Base-by-base conservation (phyloP, 2,113 vertebrate species). In the Forbesichthys papilliferus region DNA sequence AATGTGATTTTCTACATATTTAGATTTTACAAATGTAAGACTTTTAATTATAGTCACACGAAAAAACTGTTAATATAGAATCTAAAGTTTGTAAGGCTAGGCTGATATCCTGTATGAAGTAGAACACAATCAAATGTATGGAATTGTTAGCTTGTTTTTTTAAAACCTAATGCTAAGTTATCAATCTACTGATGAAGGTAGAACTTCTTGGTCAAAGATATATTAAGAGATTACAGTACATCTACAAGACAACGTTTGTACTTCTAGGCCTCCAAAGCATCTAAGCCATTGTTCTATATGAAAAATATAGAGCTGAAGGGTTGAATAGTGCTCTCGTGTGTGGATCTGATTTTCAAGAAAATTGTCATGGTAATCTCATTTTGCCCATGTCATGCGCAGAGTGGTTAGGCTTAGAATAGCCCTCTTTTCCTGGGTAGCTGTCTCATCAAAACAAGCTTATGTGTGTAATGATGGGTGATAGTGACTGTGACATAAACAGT, bases 391-490 rank as follows among this genome's bases (percentile, higher is more conserved):
- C 61, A 63, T 10, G 27, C 57, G 67, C 46, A 14, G 65, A 71
- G 49, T 18, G 51, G 42, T 56, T 34, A 60, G 48, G 53, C 72
- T 71, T 66, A 16, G 66, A 78, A 77, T 57, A 33, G 9, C n/a
- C 36, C 4, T 8, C 63, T 73, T 82, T 78, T 84, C 74, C 58
- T 0, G 68, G 66, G 82, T 73, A 61, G 71, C 71, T 49, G 67
- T 78, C 79, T 81, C 78, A 85, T 78, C 75, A 84, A 74, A 82
- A 79, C 68, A 66, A 77, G 70, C 77, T 83, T 68, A 69, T 42
- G 66, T 70, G 72, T 77, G 76, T 78, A 76, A 83, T 77, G 73
- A 82, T 52, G 64, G 36, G 69, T 16, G 68, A 68, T 66, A 82
- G 81, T 78, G 61, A 47, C 47, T 33, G 60, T 53, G 69, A 81